Conservation (phyloP, 2,888 invertebrate genomes). For the Rhingia campestris region DNA sequence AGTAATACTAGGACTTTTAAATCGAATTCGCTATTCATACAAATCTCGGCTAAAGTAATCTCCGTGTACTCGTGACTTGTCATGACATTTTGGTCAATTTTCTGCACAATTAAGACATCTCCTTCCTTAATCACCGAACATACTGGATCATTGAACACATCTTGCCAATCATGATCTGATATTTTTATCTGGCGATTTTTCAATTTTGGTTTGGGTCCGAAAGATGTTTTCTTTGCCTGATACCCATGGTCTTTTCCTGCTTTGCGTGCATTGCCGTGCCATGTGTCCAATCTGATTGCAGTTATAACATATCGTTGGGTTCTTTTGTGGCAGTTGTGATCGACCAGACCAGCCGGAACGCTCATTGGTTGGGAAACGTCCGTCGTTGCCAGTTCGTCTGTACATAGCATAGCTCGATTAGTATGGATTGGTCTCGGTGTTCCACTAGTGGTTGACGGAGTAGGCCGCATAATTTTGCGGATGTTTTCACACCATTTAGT, state of each 20-base stretch:
- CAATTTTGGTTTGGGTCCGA: background rate
- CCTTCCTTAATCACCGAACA: constrained; percentile 3
- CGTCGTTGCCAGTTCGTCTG: background rate
- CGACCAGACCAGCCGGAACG: background rate
- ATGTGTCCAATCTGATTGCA: constrained; percentile 26
- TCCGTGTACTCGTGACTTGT: too few relatives aligned
- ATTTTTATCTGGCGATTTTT: background rate
- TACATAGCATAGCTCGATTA: background rate
- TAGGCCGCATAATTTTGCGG: background rate
- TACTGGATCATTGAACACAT: background rate
- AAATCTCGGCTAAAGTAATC: background rate
- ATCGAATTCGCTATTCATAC: background rate
- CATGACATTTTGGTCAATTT: background rate
- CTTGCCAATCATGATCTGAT: constrained; percentile 12
- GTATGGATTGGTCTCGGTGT: background rate
- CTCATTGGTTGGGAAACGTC: background rate
- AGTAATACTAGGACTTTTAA: background rate
- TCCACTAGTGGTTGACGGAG: background rate
- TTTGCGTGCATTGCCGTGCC: constrained; percentile 15
- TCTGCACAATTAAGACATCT: background rate
- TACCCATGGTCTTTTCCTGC: constrained; percentile 7
- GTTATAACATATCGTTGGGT: constrained; percentile 6
- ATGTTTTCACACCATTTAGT: background rate
- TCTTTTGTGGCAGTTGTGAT: background rate
- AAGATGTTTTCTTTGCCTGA: background rate